A percentile compares a stretch with the other conserved stretches of the same genome.
Evolutionary conservation across 1,140 invertebrate genomes (phyloP).

Genomic region (Aphaenogaster rudis): DNA sequence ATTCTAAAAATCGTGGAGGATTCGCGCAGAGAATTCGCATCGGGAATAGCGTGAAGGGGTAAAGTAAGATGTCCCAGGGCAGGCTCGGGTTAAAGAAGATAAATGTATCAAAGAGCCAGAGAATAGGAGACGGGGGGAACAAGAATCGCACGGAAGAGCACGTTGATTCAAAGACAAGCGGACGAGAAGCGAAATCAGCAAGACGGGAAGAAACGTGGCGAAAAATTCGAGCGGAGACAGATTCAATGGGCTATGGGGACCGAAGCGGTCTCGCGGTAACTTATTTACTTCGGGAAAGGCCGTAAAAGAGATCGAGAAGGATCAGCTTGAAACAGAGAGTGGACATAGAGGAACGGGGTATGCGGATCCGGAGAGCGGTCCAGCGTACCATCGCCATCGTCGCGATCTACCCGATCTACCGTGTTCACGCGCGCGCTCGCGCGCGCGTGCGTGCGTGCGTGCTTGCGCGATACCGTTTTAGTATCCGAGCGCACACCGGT

Average conservation of each 20-base stretch:
- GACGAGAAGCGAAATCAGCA: slow-evolving; percentile 23
- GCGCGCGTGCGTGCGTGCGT: slow-evolving; percentile 6
- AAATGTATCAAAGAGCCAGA: slow-evolving; percentile 39
- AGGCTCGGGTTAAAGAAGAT: slow-evolving; percentile 48
- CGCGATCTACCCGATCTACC: slow-evolving; percentile 16
- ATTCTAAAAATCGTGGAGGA: slow-evolving; percentile 41
- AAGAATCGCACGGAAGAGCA: not conserved
- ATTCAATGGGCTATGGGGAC: slow-evolving; percentile 11
- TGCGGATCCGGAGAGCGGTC: not conserved
- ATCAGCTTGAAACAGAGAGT: not conserved
- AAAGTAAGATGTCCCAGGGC: slow-evolving; percentile 37
- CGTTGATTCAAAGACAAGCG: slow-evolving; percentile 11
- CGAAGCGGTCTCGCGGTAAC: not conserved
- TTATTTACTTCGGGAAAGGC: slow-evolving; percentile 30
- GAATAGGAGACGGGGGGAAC: not conserved
- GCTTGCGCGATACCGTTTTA: slow-evolving; percentile 82
- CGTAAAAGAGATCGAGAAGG: not conserved
- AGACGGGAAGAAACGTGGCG: slow-evolving; percentile 49
- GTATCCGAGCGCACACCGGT: slow-evolving; percentile 80
- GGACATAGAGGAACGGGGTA: slow-evolving; percentile 26
- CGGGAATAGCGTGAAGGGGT: not conserved
- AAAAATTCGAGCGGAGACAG: slow-evolving; percentile 16
- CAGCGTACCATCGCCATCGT: slow-evolving; percentile 19
- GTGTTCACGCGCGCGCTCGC: slow-evolving; percentile 23
- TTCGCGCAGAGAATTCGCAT: slow-evolving; percentile 14